A percentile compares a stretch with the other conserved stretches of the same genome.
phyloP scores from a whole-genome alignment of 64 coral and sea anemone genomes.

The Porites australiensis region DNA sequence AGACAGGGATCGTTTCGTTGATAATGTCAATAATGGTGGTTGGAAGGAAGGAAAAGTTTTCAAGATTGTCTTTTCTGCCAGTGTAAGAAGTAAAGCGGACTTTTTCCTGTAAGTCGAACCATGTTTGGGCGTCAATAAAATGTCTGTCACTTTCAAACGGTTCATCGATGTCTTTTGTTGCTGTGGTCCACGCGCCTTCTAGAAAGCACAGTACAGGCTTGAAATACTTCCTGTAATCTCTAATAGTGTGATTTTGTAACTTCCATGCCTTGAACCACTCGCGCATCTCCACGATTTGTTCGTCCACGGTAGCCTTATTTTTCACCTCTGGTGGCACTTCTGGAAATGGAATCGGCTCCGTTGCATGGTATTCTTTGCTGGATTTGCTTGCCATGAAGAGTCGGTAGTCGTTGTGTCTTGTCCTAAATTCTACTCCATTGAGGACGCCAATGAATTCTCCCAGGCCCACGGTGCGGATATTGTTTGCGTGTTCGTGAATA shows the following conservation, averaged over 20 bases:
- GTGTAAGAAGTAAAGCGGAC: constrained; percentile 85
- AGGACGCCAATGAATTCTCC: constrained; percentile 78
- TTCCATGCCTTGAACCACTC: constrained; percentile 84
- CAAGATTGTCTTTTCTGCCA: constrained; percentile 79
- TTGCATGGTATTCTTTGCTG: constrained; percentile 46
- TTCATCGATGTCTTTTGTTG: constrained; percentile 67
- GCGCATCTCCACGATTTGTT: constrained; percentile 66
- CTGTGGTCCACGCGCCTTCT: constrained; percentile 73
- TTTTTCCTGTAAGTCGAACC: constrained; percentile 89
- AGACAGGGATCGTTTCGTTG: constrained; percentile 47
- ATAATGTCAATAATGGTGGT: constrained; percentile 71
- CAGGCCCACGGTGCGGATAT: constrained; percentile 78
- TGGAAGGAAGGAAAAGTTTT: constrained; percentile 83
- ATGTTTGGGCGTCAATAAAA: constrained; percentile 73
- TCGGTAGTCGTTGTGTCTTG: constrained; percentile 85
- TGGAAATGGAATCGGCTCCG: constrained; percentile 74
- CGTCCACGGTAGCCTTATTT: constrained; percentile 8
- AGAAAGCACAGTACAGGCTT: constrained; percentile 82
- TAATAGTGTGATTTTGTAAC: constrained; percentile 35
- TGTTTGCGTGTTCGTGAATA: constrained; percentile 84
- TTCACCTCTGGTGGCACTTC: constrained; percentile 67
- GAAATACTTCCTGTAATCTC: constrained; percentile 83
- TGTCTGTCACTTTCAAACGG: constrained; percentile 84
- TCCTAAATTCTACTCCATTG: constrained; percentile 85
- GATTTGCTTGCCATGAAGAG: constrained; percentile 53